phyloP scores from a whole-genome alignment of 1,140 invertebrate species.

The Augochlora pura region DNA sequence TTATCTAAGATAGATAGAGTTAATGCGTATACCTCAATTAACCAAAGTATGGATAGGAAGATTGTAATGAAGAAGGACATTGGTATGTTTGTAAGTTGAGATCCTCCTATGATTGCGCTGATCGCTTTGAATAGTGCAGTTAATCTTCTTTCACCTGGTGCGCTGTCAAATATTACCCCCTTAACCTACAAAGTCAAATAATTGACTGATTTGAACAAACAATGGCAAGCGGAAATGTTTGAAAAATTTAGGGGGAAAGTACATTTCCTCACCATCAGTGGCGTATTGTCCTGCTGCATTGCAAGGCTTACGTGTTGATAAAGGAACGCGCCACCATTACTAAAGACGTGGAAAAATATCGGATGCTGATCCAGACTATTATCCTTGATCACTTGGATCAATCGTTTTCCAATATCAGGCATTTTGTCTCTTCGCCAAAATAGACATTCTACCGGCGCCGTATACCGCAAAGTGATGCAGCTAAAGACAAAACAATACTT shows the following conservation, averaged over 20 bases:
- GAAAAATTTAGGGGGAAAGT: no score
- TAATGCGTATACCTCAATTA: constrained; percentile 79
- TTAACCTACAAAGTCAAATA: constrained; percentile 78
- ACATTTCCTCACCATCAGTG: constrained; percentile 41
- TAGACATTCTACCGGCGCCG: constrained; percentile 84
- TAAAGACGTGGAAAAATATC: constrained; percentile 90
- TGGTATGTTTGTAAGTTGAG: constrained; percentile 80
- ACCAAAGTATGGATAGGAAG: constrained; percentile 82
- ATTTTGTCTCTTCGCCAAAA: constrained; percentile 84
- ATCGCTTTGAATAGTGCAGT: constrained; percentile 82
- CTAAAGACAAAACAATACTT: constrained; percentile 73
- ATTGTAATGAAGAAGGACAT: constrained; percentile 82
- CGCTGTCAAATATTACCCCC: constrained; percentile 89
- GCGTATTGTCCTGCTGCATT: constrained; percentile 76
- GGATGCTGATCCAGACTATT: constrained; percentile 86
- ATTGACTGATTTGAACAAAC: not conserved
- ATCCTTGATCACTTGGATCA: constrained; percentile 85
- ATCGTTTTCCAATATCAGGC: constrained; percentile 83
- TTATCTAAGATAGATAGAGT: not conserved
- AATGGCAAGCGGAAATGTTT: no score
- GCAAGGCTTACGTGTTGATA: constrained; percentile 85
- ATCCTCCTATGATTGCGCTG: constrained; percentile 82
- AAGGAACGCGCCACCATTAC: constrained; percentile 88
- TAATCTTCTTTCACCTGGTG: constrained; percentile 84
- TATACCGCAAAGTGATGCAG: constrained; percentile 88